phyloP scores from a whole-genome alignment of 2,113 vertebrate species.

The Catagonus wagneri region DNA sequence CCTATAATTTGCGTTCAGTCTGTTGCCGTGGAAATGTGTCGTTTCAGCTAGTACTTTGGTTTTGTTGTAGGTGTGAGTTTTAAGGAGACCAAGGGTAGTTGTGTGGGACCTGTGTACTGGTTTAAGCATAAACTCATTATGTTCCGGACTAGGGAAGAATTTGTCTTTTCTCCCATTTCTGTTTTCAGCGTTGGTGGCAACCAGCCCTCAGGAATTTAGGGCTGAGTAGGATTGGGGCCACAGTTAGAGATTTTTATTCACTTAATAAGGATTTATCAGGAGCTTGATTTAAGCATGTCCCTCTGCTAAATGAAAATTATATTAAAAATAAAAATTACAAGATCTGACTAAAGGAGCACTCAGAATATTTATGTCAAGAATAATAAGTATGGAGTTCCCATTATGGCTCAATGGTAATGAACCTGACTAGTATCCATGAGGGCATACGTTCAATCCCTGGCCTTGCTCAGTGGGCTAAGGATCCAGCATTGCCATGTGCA shows the following conservation, averaged over 20 bases:
- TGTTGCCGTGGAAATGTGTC: background rate
- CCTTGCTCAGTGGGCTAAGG: too few relatives aligned
- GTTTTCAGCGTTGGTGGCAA: background rate
- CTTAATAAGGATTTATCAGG: background rate
- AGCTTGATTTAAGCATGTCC: background rate
- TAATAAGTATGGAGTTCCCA: background rate
- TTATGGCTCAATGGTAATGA: too few relatives aligned
- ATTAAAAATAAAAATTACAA: background rate
- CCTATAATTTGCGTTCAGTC: background rate
- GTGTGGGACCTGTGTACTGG: background rate
- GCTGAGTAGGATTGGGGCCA: background rate
- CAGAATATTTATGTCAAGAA: background rate
- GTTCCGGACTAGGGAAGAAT: background rate
- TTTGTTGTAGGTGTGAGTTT: background rate
- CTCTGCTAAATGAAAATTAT: constrained; percentile 14
- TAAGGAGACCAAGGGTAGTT: background rate
- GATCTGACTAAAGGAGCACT: background rate
- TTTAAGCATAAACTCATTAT: background rate
- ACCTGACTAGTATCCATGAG: too few relatives aligned
- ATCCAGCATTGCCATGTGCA: too few relatives aligned
- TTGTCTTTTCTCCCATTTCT: background rate
- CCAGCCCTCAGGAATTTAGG: constrained; percentile 32
- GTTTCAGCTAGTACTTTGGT: background rate
- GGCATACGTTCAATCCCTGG: too few relatives aligned
- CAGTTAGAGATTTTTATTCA: constrained; percentile 41